Conservation (phyloP, 2,797 vertebrate species). For the Novumbra hubbsi region DNA sequence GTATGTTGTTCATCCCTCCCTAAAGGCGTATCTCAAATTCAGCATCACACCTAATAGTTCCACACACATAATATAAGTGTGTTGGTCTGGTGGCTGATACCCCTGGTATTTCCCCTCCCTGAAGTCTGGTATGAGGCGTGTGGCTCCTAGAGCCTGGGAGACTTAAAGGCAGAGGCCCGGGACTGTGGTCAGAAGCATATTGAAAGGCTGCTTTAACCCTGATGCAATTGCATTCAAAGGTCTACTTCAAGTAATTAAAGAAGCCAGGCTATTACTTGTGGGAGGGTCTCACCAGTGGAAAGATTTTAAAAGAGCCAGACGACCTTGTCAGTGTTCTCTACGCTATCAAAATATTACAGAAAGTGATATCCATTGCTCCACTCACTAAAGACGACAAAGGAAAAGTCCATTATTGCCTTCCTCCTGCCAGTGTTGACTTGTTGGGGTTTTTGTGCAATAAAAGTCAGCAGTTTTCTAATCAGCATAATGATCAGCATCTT, state of each 20-base stretch:
- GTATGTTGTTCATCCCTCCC: constrained; percentile 32
- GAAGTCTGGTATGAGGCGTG: constrained; percentile 47
- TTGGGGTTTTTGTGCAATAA: constrained; percentile 3
- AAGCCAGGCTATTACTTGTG: constrained; percentile 55
- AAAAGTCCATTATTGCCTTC: constrained; percentile 34
- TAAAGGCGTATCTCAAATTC: constrained; percentile 35
- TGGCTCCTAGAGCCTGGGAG: constrained; percentile 53
- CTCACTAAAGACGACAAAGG: constrained; percentile 50
- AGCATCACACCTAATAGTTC: constrained; percentile 46
- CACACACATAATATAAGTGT: constrained; percentile 22
- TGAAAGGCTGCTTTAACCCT: constrained; percentile 64
- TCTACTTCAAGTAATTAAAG: constrained; percentile 64
- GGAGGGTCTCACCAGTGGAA: constrained; percentile 59
- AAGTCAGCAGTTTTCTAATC: constrained; percentile 46
- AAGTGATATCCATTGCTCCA: constrained; percentile 59
- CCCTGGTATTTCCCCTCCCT: not conserved
- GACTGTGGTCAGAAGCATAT: constrained; percentile 64
- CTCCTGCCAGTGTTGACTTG: constrained; percentile 32
- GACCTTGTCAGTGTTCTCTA: constrained; percentile 34
- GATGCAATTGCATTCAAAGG: constrained; percentile 58
- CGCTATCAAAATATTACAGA: constrained; percentile 68
- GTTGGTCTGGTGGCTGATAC: constrained; percentile 3
- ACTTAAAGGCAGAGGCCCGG: constrained; percentile 36
- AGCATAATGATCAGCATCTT: constrained; percentile 22
- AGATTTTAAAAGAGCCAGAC: constrained; percentile 56